Evolutionary conservation across 2,888 invertebrate genomes (phyloP), one percentile per base, ranked within the genome.

Genomic region (Dendrolimus pini): DNA sequence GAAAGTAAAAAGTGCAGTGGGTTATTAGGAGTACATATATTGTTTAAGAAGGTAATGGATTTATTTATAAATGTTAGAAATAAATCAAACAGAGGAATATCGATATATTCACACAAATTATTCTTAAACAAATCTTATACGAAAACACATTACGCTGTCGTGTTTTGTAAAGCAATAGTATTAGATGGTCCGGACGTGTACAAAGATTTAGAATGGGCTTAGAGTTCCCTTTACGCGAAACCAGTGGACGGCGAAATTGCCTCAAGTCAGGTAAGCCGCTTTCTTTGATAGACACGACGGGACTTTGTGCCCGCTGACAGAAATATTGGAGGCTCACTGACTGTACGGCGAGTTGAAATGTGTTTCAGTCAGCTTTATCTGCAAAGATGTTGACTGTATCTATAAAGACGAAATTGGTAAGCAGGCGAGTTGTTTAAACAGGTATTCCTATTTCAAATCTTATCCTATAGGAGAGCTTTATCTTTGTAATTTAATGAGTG

Each of bases 201-300:
- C 82, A 82, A 80, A 82, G 83, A 78, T 79, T 83, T 79, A 83
- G 73, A 71, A 68, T 65, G 70, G 69, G 80, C 82, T 85, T 83
- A 83, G 77, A 73, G 78, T 72, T 79, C 74, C 79, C 80, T 86
- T 83, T 82, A 72, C 72, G 70, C 67, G 75, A 68, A 83, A 71
- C 82, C 89, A 88, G 82, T 82, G 88, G 87, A 87, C 88, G 76
- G 82, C 80, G 86, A 89, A 89, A 89, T 89, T 89, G 84, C 85
- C 85, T 76, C 78, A 69, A 83, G 80, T 77, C 81, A 85, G 83
- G 85, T 85, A 89, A 89, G 83, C 85, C 80, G 84, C 82, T 88
- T 85, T 82, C 86, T 88, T 85, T 84, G 84, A 82, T 82, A 82
- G 75, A 72, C 73, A 69, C 68, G 65, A 69, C 61, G 65, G 69